Evolutionary conservation across 1,140 invertebrate species (phyloP), one percentile per base, ranked within the genome.

Genomic region (Penaeus chinensis): DNA sequence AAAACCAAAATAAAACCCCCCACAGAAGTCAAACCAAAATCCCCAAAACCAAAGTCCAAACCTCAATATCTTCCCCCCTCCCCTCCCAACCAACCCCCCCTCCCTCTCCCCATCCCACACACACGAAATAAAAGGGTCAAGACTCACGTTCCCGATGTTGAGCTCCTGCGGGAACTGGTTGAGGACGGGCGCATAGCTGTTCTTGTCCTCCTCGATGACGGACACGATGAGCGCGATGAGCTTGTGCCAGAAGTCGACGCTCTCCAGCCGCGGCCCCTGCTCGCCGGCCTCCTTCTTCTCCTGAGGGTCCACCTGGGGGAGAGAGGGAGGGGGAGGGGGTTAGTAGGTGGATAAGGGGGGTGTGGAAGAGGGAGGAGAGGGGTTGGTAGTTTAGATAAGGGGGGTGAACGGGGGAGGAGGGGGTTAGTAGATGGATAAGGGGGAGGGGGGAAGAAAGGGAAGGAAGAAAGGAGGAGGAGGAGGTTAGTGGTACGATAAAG

Each of bases 211-310:
- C 92, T 99, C 98, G 92, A 99, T 99, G 63, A 99, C 98, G 85
- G 98, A 99, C 22, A 99, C 98, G 89, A 99, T 99, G 66, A 99
- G 94, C 20, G 98, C 98, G 90, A 99, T 98, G 60, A 99, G 93
- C 91, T 99, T 99, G 93, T 99, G 98, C 98, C 98, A 99, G 93
- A 99, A 99, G 92, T 99, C 97, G 20, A 99, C 95, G 85, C 96
- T 98, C 90, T 98, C 97, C 91, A 98, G 92, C 87, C 96, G 94
- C 4, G 97, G 97, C 2, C 97, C 98, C 90, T 96, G 96, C 90
- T 99, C 97, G 87, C 98, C 96, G 27, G 96, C 94, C 91, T 97
- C 96, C 74, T 96, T 94, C 91, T 97, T 97, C 92, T 98, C 97
- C 90, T 96, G 97, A 11, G 97, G 96, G 93, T 98, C 97, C 84